Evolutionary conservation across 2,113 vertebrate species (phyloP).

Genomic region (Saimiri boliviensis): DNA sequence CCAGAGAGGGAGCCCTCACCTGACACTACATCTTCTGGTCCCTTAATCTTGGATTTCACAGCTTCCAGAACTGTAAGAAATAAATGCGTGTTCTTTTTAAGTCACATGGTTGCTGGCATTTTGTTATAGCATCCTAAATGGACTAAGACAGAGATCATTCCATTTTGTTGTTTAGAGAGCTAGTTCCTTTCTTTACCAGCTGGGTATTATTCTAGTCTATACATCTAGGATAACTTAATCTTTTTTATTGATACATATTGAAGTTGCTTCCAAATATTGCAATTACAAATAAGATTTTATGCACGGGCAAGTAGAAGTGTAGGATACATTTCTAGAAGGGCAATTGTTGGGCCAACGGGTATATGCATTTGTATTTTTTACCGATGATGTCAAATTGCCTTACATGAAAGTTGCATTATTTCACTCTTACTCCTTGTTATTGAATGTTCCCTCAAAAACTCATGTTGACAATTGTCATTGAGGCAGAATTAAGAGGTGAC

Average conservation of each 20-base stretch:
- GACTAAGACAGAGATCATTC: background rate
- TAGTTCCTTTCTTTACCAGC: constrained; percentile 16
- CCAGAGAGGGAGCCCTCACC: background rate
- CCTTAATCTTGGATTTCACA: background rate
- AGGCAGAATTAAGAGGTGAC: background rate
- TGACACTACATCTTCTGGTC: background rate
- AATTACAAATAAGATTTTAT: background rate
- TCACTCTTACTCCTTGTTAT: background rate
- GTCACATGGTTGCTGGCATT: background rate
- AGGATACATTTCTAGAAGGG: background rate
- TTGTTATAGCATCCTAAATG: background rate
- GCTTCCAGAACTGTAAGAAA: background rate
- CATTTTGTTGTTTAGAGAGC: background rate
- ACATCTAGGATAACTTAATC: background rate
- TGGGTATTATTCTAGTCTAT: background rate
- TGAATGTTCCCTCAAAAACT: background rate
- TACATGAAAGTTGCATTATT: background rate
- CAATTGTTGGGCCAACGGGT: background rate
- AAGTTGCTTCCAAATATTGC: background rate
- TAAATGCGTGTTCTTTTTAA: background rate
- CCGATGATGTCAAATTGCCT: background rate
- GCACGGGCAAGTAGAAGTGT: background rate
- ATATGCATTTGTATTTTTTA: background rate
- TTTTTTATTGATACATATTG: background rate
- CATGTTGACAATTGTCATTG: background rate